Conservation (phyloP, 2,113 vertebrate species). For the Thymallus thymallus region DNA sequence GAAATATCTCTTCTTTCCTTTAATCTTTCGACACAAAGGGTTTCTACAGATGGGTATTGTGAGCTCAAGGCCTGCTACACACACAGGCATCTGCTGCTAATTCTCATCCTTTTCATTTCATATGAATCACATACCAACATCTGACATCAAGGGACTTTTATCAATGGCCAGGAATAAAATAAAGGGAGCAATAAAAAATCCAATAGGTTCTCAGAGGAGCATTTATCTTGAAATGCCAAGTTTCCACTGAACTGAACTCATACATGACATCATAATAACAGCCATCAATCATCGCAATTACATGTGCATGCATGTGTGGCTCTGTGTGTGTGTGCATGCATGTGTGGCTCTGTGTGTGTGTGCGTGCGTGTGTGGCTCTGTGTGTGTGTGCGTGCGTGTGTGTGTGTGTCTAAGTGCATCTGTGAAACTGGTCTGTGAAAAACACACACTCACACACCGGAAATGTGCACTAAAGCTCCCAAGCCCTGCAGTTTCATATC, state of each 20-base stretch:
- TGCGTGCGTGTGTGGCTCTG: slow-evolving; percentile 9
- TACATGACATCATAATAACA: slow-evolving; percentile 35
- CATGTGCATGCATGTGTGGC: slow-evolving; percentile 18
- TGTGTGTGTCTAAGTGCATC: too few species aligned
- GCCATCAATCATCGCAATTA: slow-evolving; percentile 24
- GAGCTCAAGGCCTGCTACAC: background rate
- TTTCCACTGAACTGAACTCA: slow-evolving; percentile 36
- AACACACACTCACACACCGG: background rate
- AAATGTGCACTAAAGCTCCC: background rate
- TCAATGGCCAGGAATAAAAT: slow-evolving; percentile 16
- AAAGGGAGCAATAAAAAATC: slow-evolving; percentile 31
- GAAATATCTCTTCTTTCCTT: too few species aligned
- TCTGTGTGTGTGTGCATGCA: background rate
- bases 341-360: slow-evolving; percentile 1
- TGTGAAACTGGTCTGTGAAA: background rate
- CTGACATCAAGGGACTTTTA: slow-evolving; percentile 29
- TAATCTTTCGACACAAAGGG: background rate
- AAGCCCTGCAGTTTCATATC: background rate
- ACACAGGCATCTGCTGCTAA: slow-evolving; percentile 1
- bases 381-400: too few species aligned
- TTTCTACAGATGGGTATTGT: background rate
- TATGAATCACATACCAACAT: slow-evolving; percentile 19
- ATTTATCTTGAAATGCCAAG: slow-evolving; percentile 25
- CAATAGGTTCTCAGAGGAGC: slow-evolving; percentile 8
- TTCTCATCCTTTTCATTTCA: slow-evolving; percentile 11